Percentiles rank a stretch among this genome's conserved stretches.
phyloP scores from a whole-genome alignment of 1,140 invertebrate genomes.

The Anastrepha ludens region DNA sequence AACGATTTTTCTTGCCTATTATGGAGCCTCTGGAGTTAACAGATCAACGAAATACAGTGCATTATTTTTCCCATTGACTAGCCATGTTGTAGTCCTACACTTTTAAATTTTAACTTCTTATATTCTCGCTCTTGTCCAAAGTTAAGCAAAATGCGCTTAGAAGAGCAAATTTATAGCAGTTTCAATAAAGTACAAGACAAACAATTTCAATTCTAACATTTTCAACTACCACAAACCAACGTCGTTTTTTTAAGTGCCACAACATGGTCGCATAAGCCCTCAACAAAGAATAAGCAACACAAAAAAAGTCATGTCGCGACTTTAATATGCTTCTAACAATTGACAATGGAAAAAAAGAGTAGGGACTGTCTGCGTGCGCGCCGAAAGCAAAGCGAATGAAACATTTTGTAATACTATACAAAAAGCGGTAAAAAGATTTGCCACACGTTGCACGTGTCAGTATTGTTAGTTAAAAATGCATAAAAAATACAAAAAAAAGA shows the following conservation, averaged over 20 bases:
- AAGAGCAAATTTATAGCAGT: not conserved
- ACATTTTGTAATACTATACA: not conserved
- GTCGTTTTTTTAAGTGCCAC: not conserved
- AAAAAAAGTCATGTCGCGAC: not conserved
- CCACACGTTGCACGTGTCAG: constrained; percentile 21
- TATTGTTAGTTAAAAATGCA: constrained; percentile 30
- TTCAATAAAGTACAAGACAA: not conserved
- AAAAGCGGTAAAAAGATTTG: constrained; percentile 1
- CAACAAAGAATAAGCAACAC: not conserved
- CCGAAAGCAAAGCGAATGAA: not conserved
- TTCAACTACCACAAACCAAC: not conserved
- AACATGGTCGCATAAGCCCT: not conserved
- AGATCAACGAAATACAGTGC: no score
- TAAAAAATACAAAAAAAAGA: not conserved
- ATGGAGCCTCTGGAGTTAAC: no score
- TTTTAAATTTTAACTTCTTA: no score
- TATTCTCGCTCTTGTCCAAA: no score
- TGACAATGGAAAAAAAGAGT: not conserved
- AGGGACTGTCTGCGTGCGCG: not conserved
- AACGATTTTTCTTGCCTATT: no score
- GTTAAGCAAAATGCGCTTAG: no score
- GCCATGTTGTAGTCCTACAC: no score
- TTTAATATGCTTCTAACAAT: not conserved
- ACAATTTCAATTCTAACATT: not conserved
- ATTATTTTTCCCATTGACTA: no score